These are phyloP conservation scores for Parnassius smintheus DNA, from an alignment of 2,888 invertebrate species.

Conservation along the genomic window DNA sequence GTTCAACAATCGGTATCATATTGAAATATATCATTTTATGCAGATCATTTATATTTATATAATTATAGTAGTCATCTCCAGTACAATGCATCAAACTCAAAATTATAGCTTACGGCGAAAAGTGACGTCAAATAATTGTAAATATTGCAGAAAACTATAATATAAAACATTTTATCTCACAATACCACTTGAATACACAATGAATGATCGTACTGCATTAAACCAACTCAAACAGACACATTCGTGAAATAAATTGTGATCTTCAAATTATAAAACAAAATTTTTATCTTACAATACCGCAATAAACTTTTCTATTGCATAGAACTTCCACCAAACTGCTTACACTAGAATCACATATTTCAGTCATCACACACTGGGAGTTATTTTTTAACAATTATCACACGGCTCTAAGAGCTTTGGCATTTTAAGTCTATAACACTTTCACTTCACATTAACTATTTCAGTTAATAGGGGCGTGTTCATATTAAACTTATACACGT, in stretches of 20 bases:
- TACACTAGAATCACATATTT: constrained; percentile 25
- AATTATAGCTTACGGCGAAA: too few relatives aligned
- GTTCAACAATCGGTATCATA: too few relatives aligned
- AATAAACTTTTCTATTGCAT: constrained; percentile 18
- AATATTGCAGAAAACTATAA: too few relatives aligned
- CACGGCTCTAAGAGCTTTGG: constrained; percentile 10
- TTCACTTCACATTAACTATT: constrained; percentile 21
- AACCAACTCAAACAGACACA: too few relatives aligned
- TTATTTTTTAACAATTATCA: constrained; percentile 5
- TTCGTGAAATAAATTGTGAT: neutral
- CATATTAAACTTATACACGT: constrained; percentile 62
- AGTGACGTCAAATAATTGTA: too few relatives aligned
- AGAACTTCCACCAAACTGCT: constrained; percentile 20
- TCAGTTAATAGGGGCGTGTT: constrained; percentile 46
- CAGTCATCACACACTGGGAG: constrained; percentile 20
- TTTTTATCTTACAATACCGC: constrained; percentile 1
- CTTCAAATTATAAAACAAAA: neutral
- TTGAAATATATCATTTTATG: too few relatives aligned
- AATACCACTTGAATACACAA: too few relatives aligned
- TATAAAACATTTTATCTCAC: too few relatives aligned
- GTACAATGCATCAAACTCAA: too few relatives aligned
- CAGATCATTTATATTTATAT: too few relatives aligned
- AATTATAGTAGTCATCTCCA: too few relatives aligned
- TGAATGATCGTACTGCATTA: too few relatives aligned
- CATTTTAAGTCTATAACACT: constrained; percentile 7